phyloP scores from a whole-genome alignment of 2,113 vertebrate species.

The Struthidea cinerea region DNA sequence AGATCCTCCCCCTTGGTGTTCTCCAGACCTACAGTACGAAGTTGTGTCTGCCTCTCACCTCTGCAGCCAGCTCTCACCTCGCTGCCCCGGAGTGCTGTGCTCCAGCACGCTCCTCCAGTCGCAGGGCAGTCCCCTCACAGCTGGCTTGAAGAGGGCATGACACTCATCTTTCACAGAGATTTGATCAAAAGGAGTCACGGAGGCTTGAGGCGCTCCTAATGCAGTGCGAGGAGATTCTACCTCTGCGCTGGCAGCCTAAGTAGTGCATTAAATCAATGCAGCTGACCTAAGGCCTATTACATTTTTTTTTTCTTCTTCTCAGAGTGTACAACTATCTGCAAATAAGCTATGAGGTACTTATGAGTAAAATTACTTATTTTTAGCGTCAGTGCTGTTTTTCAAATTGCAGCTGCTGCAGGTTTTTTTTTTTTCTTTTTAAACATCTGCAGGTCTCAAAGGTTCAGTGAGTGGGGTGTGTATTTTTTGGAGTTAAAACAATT shows the following conservation, averaged over 20 bases:
- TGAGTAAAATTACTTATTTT: conserved; percentile 60
- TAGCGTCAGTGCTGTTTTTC: neutral
- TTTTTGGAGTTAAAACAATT: conserved; percentile 22
- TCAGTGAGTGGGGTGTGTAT: neutral
- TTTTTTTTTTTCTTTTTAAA: neutral
- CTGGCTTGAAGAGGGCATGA: conserved; percentile 88
- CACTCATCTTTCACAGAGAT: conserved; percentile 94
- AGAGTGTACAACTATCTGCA: conserved; percentile 56
- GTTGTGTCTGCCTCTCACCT: conserved; percentile 80
- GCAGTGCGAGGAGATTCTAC: conserved; percentile 80
- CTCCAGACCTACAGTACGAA: conserved; percentile 70
- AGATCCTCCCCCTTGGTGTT: conserved; percentile 83
- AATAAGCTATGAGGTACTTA: conserved; percentile 52
- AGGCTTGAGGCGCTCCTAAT: conserved; percentile 83
- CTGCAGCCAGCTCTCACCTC: conserved; percentile 79
- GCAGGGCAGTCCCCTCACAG: conserved; percentile 89
- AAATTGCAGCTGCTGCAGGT: conserved; percentile 19
- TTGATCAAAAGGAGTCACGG: conserved; percentile 92
- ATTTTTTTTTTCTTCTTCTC: neutral
- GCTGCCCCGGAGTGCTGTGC: conserved; percentile 63
- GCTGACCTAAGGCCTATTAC: conserved; percentile 72
- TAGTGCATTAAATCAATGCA: conserved; percentile 85
- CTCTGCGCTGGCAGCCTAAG: conserved; percentile 74
- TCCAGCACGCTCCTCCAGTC: conserved; percentile 72
- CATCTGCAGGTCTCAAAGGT: neutral